Percentiles rank a stretch among this genome's conserved stretches.
phyloP scores from a whole-genome alignment of 2,888 invertebrate genomes.

The Mesorhabditis belari region DNA sequence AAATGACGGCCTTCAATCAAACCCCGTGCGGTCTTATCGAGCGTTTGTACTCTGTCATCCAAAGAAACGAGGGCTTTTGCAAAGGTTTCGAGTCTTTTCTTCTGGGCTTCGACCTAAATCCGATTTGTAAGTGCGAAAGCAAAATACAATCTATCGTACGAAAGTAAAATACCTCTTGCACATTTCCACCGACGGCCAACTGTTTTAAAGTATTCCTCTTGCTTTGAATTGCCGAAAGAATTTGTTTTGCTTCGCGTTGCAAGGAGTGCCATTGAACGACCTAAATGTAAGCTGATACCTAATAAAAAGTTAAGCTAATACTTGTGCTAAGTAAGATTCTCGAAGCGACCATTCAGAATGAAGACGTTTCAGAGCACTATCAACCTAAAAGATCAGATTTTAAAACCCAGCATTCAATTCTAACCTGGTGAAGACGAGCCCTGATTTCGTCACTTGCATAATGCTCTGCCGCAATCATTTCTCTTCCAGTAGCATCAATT shows the following conservation, averaged over 20 bases:
- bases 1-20: conserved; percentile 83
- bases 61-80: conserved; percentile 71
- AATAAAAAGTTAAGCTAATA: no score
- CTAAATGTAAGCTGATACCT: no score
- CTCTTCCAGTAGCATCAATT: conserved; percentile 70
- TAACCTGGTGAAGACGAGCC: not conserved
- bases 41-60: conserved; percentile 34
- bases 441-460: conserved; percentile 63
- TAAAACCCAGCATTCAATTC: not conserved
- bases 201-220: conserved; percentile 65
- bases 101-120: conserved; percentile 68
- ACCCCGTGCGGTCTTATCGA: conserved; percentile 55
- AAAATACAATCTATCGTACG: not conserved
- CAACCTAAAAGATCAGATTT: conserved; percentile 59
- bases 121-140: not conserved
- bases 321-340: conserved; percentile 70
- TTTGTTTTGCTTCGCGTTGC: conserved; percentile 82
- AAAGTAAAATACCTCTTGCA: conserved; percentile 30
- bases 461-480: conserved; percentile 77
- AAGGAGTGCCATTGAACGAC: conserved; percentile 89
- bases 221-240: conserved; percentile 77
- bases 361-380: conserved; percentile 72
- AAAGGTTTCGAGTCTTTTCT: conserved; percentile 89
- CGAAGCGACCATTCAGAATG: conserved; percentile 80
- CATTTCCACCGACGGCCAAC: conserved; percentile 30